Conservation (phyloP, 2,113 vertebrate species). For the Mugil cephalus region DNA sequence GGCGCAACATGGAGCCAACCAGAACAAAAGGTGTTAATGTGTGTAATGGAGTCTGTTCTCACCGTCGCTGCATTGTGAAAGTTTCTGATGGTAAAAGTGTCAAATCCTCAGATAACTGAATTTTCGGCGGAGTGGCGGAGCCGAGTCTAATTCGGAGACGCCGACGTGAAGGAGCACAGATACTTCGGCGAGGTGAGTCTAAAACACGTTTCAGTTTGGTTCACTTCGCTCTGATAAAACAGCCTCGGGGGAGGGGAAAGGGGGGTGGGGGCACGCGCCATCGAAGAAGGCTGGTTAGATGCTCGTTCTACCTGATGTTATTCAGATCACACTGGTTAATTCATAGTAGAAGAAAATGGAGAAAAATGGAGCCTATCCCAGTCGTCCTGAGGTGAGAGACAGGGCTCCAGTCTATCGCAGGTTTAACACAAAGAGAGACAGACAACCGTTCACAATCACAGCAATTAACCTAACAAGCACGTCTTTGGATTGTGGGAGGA, state of each 20-base stretch:
- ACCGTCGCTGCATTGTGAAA: constrained; percentile 12
- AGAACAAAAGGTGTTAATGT: neutral
- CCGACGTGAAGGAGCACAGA: neutral
- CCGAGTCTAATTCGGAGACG: no score
- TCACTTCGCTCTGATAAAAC: constrained; percentile 3
- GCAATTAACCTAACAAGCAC: no score
- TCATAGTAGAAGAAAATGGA: neutral
- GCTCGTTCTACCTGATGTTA: neutral
- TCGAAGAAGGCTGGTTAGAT: neutral
- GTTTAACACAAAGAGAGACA: no score
- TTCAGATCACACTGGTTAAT: neutral
- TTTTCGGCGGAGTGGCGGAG: no score
- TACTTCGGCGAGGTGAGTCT: constrained; percentile 9
- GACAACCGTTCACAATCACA: no score
- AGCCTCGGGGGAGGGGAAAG: no score
- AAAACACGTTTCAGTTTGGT: constrained; percentile 1
- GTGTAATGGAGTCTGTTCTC: constrained; percentile 1
- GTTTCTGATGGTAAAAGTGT: neutral
- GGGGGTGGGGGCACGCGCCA: neutral
- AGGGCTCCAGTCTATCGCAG: no score
- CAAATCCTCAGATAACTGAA: neutral
- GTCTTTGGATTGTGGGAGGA: no score
- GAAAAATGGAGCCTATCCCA: neutral
- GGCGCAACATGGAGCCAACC: neutral
- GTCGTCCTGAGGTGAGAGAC: no score